Base-by-base conservation (phyloP, 2,888 invertebrate genomes). In the Luperina nickerlii region DNA sequence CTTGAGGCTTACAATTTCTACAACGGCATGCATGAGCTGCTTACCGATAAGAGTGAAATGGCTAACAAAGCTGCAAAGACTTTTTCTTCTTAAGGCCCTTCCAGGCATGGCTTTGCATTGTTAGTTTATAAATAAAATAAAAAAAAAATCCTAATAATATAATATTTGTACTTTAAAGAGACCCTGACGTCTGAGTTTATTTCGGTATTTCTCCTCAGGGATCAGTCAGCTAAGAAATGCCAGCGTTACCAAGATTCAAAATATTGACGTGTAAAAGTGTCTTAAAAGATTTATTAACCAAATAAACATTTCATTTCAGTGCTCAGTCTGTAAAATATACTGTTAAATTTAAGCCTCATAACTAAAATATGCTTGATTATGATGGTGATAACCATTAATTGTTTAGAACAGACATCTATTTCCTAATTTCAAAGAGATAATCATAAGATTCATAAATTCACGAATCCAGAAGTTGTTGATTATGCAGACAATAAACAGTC, bases 401-500 rank as follows among this genome's bases (percentile, higher is more conserved):
- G 57, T 57, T 57, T 57, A 24, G 57, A 57, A n/a, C n/a, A 60
- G n/a, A 60, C 11, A 62, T 62, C 54, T 48, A 24, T 60, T 27
- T 66, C 15, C 6, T 48, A 74, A 63, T 65, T 11, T 2, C 2
- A 32, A 24, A 74, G 65, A 24, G 57, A 73, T 24, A 54, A 67
- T 42, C 42, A 42, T 45, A 45, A 45, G 38, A 38, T 38, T 67
- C 42, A 73, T 32, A 77, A 76, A 77, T 79, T 71, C 32, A 62
- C 27, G 70, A 69, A 70, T 73, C 63, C 67, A 76, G 73, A 82
- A 80, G 76, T 73, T 77, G 48, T 79, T 76, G 78, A 85, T 87
- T 88, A 83, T 83, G 72, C 75, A 83, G 79, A 81, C 74, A 78
- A 81, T 73, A 78, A 76, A 82, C 76, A 70, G 62, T 78, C 27